Conservation (phyloP, 2,797 vertebrate genomes). For the Cheirogaleus major region DNA sequence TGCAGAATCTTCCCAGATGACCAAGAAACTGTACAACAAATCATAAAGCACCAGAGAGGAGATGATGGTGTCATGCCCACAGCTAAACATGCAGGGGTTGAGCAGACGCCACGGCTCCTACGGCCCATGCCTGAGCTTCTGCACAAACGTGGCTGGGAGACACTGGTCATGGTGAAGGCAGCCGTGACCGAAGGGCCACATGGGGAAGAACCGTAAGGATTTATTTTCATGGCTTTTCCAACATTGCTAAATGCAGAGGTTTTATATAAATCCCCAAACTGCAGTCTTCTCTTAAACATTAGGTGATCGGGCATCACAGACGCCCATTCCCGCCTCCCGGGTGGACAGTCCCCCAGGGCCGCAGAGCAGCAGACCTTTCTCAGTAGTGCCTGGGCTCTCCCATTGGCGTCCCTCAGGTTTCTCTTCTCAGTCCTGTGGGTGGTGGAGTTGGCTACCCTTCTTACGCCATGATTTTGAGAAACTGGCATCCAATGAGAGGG, state of each 20-base stretch:
- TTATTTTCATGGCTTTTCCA: not conserved
- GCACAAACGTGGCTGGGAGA: not conserved
- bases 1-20: not conserved
- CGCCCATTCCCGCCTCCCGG: rapidly evolving
- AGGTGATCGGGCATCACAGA: not conserved
- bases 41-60: rapidly evolving
- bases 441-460: not conserved
- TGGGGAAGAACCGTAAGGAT: rapidly evolving
- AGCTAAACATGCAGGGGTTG: rapidly evolving
- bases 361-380: not conserved
- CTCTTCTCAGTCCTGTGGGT: rapidly evolving
- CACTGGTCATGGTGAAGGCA: rapidly evolving
- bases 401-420: rapidly evolving
- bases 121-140: rapidly evolving
- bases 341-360: no score
- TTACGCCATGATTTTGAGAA: not conserved
- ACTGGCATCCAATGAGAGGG: not conserved
- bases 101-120: rapidly evolving
- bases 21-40: not conserved
- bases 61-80: rapidly evolving
- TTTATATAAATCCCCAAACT: not conserved
- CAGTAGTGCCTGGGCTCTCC: rapidly evolving
- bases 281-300: not conserved
- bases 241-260: not conserved
- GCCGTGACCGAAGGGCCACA: no score